Evolutionary conservation across 1,140 invertebrate genomes (phyloP).

Genomic region (Parasteatoda tepidariorum): DNA sequence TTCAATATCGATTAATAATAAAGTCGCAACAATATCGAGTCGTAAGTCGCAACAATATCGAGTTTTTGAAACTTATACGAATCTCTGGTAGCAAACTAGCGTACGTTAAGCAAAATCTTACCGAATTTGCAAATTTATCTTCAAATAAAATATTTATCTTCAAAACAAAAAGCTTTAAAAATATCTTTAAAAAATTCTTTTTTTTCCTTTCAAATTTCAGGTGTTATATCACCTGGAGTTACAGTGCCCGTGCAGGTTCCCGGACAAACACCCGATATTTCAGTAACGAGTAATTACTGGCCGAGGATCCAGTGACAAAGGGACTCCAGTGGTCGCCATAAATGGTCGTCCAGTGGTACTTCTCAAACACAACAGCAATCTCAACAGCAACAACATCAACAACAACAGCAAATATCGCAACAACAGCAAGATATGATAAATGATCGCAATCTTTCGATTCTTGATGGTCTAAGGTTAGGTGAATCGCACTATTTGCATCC

Average conservation of each 20-base stretch:
- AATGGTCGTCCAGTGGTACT: conserved; percentile 55
- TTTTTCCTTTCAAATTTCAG: conserved; percentile 73
- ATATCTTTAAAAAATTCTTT: background rate
- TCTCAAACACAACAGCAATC: background rate
- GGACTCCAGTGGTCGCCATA: conserved; percentile 70
- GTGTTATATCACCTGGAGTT: conserved; percentile 95
- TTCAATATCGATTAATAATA: no score
- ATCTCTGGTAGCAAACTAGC: no score
- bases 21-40: no score
- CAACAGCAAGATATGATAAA: conserved; percentile 25
- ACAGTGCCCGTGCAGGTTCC: conserved; percentile 96
- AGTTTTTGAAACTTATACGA: no score
- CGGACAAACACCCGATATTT: conserved; percentile 83
- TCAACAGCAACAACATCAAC: conserved; percentile 2
- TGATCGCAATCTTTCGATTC: conserved; percentile 30
- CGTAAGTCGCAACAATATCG: no score
- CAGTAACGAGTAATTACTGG: conserved; percentile 90
- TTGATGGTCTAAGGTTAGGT: conserved; percentile 48
- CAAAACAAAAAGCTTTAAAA: no score
- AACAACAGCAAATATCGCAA: background rate
- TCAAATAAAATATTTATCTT: no score
- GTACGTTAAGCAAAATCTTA: no score
- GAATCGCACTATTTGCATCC: conserved; percentile 51
- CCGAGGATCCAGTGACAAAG: conserved; percentile 91
- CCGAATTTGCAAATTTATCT: no score